Evolutionary conservation across 2,888 invertebrate species (phyloP), one percentile per base, ranked within the genome.

Genomic region (Ypsolopha sequella): DNA sequence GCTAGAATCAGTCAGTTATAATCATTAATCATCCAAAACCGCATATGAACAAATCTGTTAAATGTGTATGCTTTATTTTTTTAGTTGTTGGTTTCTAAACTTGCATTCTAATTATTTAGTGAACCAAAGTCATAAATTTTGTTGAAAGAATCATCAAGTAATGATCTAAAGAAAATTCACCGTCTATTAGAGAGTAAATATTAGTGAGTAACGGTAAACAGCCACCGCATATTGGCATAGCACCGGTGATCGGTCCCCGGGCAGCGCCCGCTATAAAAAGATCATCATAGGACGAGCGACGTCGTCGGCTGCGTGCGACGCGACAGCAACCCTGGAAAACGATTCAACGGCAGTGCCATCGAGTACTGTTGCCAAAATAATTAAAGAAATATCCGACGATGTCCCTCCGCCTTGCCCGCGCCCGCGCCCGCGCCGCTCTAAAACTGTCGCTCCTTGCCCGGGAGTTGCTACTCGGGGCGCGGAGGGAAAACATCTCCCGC

Each of bases 351-450:
- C 85, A 80, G 79, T 84, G 84, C 87, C 85, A 86, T 79, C 84
- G 79, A 77, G 85, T 86, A 85, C 87, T 88, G 88, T 89, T 92
- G 91, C 91, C 91, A 91, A 92, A 92, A 91, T 91, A 90, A 91
- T 91, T 91, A 91, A 90, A 90, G 91, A 89, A 91, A 90, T 89
- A 89, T 88, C 88, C 87, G 86, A 75, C 84, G 79, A 76, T 87
- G 88, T 88, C 85, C 80, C 85, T 91, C 88, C 88, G 88, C 85
- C 77, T 88, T 88, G 87, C 88, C 87, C 88, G 88, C 24, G 24
- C 24, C 24, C 24, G 88, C 89, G 86, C 88, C 87, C 88, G 88
- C 88, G 86, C 87, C 86, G 87, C 85, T 80, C 86, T 86, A 86
- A 84, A 86, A 85, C 73, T 84, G 86, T 86, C 85, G 82, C 87